Evolutionary conservation across 2,888 invertebrate species (phyloP).

Genomic region (Cheilosia vulpina): DNA sequence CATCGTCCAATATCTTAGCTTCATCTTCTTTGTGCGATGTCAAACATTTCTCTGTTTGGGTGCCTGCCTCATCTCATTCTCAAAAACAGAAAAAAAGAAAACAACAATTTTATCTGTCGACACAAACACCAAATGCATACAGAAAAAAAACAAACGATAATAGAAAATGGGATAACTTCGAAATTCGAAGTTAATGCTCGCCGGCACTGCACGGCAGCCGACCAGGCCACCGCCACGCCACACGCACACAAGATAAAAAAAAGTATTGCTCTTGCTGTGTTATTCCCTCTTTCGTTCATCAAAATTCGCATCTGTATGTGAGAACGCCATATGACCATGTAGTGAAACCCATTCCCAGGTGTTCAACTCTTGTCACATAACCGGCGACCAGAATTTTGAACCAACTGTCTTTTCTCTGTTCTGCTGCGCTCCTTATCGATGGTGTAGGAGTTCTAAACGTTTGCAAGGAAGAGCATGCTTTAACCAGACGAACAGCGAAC

Average conservation of each 20-base stretch:
- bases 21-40: constrained; percentile 8
- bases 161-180: constrained; percentile 43
- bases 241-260: neutral
- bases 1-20: neutral
- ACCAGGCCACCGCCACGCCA: neutral
- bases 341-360: constrained; percentile 54
- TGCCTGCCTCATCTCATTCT: constrained; percentile 2
- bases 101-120: neutral
- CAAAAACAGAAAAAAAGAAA: neutral
- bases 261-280: neutral
- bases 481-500: constrained; percentile 4
- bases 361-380: constrained; percentile 55
- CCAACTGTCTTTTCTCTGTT: constrained; percentile 18
- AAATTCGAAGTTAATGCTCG: constrained; percentile 43
- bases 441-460: constrained; percentile 39
- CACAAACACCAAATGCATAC: neutral
- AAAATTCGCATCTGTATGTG: neutral
- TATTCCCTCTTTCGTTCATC: neutral
- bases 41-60: constrained; percentile 39
- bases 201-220: neutral
- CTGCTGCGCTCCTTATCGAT: neutral
- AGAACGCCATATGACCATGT: neutral
- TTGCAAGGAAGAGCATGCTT: constrained; percentile 6
- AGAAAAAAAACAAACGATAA: constrained; percentile 1
- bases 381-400: constrained; percentile 48